Percentiles rank a stretch among this genome's conserved stretches.
phyloP scores from a whole-genome alignment of 2,888 invertebrate genomes.

The Tineola bisselliella region DNA sequence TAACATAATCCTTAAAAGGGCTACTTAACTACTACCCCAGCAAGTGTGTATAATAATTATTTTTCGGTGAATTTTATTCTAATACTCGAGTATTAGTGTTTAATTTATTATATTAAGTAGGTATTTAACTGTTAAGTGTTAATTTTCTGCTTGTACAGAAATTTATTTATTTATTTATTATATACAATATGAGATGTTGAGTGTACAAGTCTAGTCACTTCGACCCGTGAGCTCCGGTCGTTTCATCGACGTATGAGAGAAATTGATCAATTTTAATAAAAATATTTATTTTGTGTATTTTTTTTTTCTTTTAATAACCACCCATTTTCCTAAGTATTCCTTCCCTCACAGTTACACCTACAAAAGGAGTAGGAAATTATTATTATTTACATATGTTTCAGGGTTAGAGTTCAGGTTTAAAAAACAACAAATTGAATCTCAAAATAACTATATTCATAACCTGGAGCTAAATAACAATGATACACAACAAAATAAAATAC shows the following conservation, averaged over 20 bases:
- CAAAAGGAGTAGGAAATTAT: too few species aligned
- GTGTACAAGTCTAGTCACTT: constrained; percentile 64
- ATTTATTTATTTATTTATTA: constrained; percentile 45
- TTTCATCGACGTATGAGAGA: constrained; percentile 35
- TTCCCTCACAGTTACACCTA: too few species aligned
- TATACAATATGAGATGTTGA: constrained; percentile 56
- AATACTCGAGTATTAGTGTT: constrained; percentile 67
- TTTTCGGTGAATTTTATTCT: constrained; percentile 61
- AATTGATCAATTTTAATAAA: constrained; percentile 54
- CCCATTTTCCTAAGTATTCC: background rate
- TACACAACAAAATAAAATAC: constrained; percentile 62
- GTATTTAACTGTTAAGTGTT: constrained; percentile 61
- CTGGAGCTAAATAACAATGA: constrained; percentile 57
- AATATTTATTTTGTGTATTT: constrained; percentile 61
- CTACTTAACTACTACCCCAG: constrained; percentile 44
- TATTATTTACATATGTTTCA: background rate
- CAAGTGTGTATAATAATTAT: constrained; percentile 52
- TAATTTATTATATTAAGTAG: constrained; percentile 59
- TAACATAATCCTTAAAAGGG: constrained; percentile 55
- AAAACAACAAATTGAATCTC: constrained; percentile 28
- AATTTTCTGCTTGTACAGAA: constrained; percentile 62
- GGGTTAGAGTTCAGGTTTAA: background rate
- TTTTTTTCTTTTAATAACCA: constrained; percentile 34
- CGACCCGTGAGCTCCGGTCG: constrained; percentile 59
- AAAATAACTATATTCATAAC: constrained; percentile 63